phyloP scores from a whole-genome alignment of 2,797 vertebrate genomes.

The Pseudochromis fuscus region DNA sequence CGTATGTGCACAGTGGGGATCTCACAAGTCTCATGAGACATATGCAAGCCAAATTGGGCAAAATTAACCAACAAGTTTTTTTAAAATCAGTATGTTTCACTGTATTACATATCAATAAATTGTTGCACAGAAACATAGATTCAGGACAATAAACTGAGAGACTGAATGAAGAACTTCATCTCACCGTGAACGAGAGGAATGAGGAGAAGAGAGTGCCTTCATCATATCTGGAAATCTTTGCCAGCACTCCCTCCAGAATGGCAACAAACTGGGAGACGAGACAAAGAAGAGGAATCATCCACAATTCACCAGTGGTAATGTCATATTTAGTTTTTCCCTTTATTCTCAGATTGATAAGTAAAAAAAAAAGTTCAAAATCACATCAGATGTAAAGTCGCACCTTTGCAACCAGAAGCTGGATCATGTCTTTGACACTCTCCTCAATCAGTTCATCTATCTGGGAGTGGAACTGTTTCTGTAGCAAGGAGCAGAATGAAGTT shows the following conservation, averaged over 20 bases:
- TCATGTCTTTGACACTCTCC: constrained; percentile 99
- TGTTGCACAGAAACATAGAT: no score
- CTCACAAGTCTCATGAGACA: not conserved
- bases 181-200: constrained; percentile 99
- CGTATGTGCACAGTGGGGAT: not conserved
- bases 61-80: not conserved
- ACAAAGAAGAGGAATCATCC: not conserved
- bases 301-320: not conserved
- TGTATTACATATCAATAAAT: no score
- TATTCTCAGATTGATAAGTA: no score
- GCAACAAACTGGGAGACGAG: constrained; percentile 89
- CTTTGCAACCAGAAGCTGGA: constrained; percentile 98
- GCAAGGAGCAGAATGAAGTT: constrained; percentile 9
- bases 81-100: not conserved
- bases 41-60: no score
- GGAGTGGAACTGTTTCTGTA: constrained; percentile 97
- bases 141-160: not conserved
- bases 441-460: constrained; percentile 99
- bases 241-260: constrained; percentile 96
- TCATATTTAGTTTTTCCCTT: no score
- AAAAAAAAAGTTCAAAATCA: no score
- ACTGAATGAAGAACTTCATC: constrained; percentile 49
- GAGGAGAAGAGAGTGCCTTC: constrained; percentile 99
- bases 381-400: constrained; percentile 77
- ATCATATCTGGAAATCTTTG: constrained; percentile 98